Evolutionary conservation across 2,888 invertebrate species (phyloP).

Genomic region (Orthosia cruda): DNA sequence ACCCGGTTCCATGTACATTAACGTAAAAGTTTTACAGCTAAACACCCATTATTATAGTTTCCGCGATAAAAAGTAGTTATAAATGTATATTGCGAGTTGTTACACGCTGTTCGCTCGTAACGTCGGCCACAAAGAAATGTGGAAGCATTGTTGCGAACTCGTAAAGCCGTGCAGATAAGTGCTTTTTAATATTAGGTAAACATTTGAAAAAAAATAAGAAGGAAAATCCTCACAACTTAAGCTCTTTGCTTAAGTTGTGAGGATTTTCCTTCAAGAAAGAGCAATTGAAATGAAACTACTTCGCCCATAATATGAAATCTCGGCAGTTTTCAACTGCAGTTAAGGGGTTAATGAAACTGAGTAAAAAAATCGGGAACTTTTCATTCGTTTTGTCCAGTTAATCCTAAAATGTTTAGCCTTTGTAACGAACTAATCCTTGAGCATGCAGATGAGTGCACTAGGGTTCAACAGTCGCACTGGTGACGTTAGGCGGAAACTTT

Average conservation of each 20-base stretch:
- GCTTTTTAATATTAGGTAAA: slow-evolving; percentile 57
- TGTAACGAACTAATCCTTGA: slow-evolving; percentile 24
- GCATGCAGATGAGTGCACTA: slow-evolving; percentile 39
- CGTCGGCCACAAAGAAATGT: slow-evolving; percentile 55
- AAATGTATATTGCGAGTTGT: slow-evolving; percentile 72
- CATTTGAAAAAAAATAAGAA: slow-evolving; percentile 34
- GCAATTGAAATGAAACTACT: slow-evolving; percentile 45
- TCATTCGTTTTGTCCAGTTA: slow-evolving; percentile 9
- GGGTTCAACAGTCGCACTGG: slow-evolving; percentile 40
- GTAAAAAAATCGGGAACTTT: slow-evolving; percentile 13
- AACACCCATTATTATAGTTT: slow-evolving; percentile 75
- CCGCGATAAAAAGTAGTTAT: slow-evolving; percentile 75
- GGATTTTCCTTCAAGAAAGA: too few species aligned
- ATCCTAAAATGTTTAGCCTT: slow-evolving; percentile 30
- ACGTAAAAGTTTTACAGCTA: slow-evolving; percentile 68
- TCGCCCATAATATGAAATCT: slow-evolving; percentile 21
- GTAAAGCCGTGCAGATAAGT: slow-evolving; percentile 47
- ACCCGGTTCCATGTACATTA: slow-evolving; percentile 60
- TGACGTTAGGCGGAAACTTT: slow-evolving; percentile 33
- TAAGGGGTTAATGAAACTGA: slow-evolving; percentile 15
- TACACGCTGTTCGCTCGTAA: slow-evolving; percentile 65
- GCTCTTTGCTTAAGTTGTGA: too few species aligned
- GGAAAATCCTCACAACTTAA: slow-evolving; percentile 28
- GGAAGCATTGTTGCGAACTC: slow-evolving; percentile 56
- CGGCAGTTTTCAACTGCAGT: slow-evolving; percentile 11